Conservation (phyloP, 2,113 vertebrate species). For the Ceyx melanurus region DNA sequence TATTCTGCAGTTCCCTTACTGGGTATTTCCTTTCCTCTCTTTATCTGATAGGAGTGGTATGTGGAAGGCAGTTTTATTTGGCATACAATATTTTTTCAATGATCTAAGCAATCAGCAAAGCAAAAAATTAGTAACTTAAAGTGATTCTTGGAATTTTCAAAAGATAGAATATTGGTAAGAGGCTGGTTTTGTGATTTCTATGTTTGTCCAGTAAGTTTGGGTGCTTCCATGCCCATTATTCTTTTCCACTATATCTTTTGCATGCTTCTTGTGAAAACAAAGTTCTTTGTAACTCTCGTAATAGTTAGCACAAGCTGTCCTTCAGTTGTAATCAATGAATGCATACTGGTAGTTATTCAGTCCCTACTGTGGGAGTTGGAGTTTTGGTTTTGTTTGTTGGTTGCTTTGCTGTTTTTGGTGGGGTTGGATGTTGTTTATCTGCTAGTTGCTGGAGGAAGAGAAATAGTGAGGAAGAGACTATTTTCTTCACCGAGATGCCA, state of each 20-base stretch:
- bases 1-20: neutral
- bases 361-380: neutral
- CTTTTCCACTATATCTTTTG: neutral
- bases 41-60: neutral
- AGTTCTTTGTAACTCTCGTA: neutral
- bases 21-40: neutral
- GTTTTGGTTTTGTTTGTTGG: rapidly evolving
- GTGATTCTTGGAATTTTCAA: neutral
- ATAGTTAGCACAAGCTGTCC: neutral
- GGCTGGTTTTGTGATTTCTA: neutral
- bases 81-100: neutral
- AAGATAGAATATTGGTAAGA: neutral
- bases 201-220: neutral
- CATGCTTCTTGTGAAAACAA: neutral
- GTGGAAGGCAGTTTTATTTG: neutral
- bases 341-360: neutral
- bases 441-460: no score
- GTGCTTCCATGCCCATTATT: neutral
- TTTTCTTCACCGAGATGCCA: no score
- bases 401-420: no score
- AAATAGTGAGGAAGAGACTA: no score
- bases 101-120: neutral
- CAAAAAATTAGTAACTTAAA: conserved; percentile 22
- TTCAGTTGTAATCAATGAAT: neutral
- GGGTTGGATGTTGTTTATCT: no score